These are phyloP conservation scores for Caenorhabditis sp. DNA, from an alignment of 2,888 invertebrate species.

Conservation along the genomic window DNA sequence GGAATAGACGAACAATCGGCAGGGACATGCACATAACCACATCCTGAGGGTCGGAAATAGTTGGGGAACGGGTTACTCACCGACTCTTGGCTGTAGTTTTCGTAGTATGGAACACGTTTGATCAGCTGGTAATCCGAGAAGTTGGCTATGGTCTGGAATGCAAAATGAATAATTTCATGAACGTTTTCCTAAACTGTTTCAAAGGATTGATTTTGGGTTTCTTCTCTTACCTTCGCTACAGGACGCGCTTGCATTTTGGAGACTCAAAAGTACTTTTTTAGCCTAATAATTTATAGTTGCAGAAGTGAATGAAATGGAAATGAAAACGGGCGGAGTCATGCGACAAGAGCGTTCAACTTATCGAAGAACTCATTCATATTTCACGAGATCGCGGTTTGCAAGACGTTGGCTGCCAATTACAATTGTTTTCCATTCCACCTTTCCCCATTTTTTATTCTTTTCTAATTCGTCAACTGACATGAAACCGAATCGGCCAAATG, in stretches of 20 bases:
- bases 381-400: constrained; percentile 36
- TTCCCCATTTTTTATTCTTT: constrained; percentile 15
- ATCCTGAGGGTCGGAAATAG: constrained; percentile 28
- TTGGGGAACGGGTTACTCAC: constrained; percentile 40
- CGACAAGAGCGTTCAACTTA: constrained; percentile 13
- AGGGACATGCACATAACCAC: constrained; percentile 19
- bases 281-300: background rate
- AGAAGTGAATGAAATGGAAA: background rate
- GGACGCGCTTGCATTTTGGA: constrained; percentile 21
- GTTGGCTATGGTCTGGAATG: constrained; percentile 38
- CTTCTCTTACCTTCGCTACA: background rate
- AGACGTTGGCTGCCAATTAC: constrained; percentile 41
- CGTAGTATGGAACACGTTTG: constrained; percentile 42
- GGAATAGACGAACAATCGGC: constrained; percentile 5
- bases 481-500: background rate
- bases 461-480: constrained; percentile 42
- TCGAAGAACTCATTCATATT: constrained; percentile 26
- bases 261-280: background rate
- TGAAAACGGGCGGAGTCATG: background rate
- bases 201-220: no score
- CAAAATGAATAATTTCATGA: no score
- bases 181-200: no score
- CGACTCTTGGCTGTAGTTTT: constrained; percentile 58
- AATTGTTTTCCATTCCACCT: constrained; percentile 33
- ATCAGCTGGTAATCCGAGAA: constrained; percentile 20